Evolutionary conservation across 2,113 vertebrate species (phyloP).

Genomic region (Melozone crissalis): DNA sequence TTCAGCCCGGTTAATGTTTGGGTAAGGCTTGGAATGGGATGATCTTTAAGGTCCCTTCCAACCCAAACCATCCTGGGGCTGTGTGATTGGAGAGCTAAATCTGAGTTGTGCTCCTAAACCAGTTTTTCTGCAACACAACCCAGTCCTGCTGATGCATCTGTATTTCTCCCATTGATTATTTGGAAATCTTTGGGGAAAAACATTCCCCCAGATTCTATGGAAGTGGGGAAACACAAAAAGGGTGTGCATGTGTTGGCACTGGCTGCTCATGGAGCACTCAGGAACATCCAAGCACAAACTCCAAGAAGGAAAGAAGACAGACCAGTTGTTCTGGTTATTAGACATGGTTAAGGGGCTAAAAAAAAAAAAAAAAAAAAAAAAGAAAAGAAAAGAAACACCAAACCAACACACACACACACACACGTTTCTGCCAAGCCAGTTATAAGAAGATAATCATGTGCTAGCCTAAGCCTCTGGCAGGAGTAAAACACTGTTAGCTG

Average conservation of each 20-base stretch:
- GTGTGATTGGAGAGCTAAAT: not conserved
- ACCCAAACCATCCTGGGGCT: not conserved
- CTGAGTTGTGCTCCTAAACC: not conserved
- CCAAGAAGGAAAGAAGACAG: constrained; percentile 47
- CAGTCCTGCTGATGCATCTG: not conserved
- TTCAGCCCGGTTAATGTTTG: not conserved
- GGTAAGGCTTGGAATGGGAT: not conserved
- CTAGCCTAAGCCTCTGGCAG: constrained; percentile 59
- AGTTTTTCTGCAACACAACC: not conserved
- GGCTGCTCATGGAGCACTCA: not conserved
- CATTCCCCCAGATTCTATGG: not conserved
- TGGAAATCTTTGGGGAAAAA: not conserved
- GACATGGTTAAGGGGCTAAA: constrained; percentile 26
- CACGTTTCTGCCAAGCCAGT: constrained; percentile 56
- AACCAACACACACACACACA: constrained; percentile 10
- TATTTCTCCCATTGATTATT: not conserved
- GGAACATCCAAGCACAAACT: constrained; percentile 28
- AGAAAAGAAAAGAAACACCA: not conserved
- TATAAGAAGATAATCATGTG: constrained; percentile 60
- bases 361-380: not conserved
- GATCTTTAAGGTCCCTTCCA: not conserved
- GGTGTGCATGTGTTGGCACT: constrained; percentile 15
- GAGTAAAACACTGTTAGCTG: constrained; percentile 56
- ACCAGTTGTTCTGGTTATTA: constrained; percentile 57
- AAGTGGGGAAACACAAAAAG: not conserved